Evolutionary conservation across 1,140 invertebrate genomes (phyloP).

Genomic region (Littorina saxatilis): DNA sequence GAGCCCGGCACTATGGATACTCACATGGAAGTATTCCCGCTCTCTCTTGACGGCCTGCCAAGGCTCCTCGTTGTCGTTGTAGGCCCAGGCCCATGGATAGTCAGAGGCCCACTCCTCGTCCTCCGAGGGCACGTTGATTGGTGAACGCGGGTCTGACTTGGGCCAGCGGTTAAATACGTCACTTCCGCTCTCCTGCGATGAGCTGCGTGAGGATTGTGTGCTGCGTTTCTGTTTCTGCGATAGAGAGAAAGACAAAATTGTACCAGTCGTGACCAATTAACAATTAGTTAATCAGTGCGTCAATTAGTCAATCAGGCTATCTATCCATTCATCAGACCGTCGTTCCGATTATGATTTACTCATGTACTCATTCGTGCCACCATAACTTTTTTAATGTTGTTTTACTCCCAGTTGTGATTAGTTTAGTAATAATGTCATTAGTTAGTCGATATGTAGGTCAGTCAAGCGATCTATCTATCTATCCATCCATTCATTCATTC

Average conservation of each 20-base stretch:
- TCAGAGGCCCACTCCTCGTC: conserved; percentile 40
- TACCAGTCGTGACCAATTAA: background rate
- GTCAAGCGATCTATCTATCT: no score
- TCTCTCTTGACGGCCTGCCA: conserved; percentile 25
- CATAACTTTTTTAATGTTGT: no score
- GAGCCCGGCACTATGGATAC: no score
- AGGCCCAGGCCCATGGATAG: conserved; percentile 46
- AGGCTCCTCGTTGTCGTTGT: conserved; percentile 40
- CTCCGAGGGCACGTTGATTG: conserved; percentile 26
- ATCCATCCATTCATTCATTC: no score
- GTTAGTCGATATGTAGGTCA: no score
- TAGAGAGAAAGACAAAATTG: no score
- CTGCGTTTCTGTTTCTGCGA: background rate
- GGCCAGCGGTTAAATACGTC: conserved; percentile 32
- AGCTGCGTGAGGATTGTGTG: background rate
- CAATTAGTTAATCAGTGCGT: background rate
- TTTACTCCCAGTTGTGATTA: no score
- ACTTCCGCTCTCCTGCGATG: conserved; percentile 7
- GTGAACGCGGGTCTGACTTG: background rate
- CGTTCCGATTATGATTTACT: background rate
- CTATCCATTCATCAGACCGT: background rate
- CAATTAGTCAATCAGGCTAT: background rate
- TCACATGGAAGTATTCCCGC: conserved; percentile 15
- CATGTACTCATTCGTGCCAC: background rate
- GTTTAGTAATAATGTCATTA: no score